Percentiles rank a stretch among this genome's conserved stretches.
phyloP scores from a whole-genome alignment of 2,888 invertebrate species.

The Xylota sylvarum region DNA sequence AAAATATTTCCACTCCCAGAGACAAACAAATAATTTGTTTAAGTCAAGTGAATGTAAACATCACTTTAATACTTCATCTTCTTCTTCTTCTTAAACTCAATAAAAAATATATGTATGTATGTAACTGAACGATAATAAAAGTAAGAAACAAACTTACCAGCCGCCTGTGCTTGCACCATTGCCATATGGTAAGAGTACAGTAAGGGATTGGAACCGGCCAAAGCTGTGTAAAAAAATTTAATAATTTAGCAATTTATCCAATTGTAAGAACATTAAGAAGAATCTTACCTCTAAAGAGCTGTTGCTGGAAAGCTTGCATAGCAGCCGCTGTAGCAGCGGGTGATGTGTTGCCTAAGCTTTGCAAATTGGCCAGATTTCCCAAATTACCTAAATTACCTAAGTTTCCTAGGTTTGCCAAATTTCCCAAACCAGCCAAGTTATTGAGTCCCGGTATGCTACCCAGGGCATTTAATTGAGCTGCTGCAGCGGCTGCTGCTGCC shows the following conservation, averaged over 20 bases:
- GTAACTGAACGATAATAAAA: too few relatives aligned
- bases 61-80: too few relatives aligned
- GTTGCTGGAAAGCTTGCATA: slow-evolving; percentile 94
- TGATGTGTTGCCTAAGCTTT: slow-evolving; percentile 82
- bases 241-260: neutral
- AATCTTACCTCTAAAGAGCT: slow-evolving; percentile 91
- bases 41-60: too few relatives aligned
- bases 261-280: neutral
- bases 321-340: slow-evolving; percentile 88
- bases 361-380: slow-evolving; percentile 82
- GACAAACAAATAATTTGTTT: too few relatives aligned
- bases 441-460: slow-evolving; percentile 83
- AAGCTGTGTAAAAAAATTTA: slow-evolving; percentile 79
- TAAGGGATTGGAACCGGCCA: slow-evolving; percentile 86
- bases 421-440: slow-evolving; percentile 82
- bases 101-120: too few relatives aligned
- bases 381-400: slow-evolving; percentile 80
- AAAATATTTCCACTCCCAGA: too few relatives aligned
- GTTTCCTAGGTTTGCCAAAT: slow-evolving; percentile 80
- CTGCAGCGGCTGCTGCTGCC: slow-evolving; percentile 86
- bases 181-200: slow-evolving; percentile 96
- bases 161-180: slow-evolving; percentile 89
- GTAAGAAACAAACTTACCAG: slow-evolving; percentile 80
- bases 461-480: slow-evolving; percentile 83
- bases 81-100: too few relatives aligned